Evolutionary conservation across 1,140 invertebrate genomes (phyloP).

Genomic region (Adoxophyes honmai): DNA sequence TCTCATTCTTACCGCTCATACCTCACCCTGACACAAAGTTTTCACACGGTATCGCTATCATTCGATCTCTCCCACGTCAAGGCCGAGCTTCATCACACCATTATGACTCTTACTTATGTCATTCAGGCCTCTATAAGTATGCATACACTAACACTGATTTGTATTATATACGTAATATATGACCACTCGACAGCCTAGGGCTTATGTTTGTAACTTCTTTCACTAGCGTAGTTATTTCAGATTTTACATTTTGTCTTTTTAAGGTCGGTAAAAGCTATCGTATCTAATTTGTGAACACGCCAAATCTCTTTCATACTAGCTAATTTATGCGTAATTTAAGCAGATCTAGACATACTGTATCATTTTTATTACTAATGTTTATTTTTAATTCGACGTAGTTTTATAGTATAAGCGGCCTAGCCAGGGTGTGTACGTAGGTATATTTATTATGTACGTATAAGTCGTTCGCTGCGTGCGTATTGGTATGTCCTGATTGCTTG

Average conservation of each 20-base stretch:
- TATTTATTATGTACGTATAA: conserved; percentile 44
- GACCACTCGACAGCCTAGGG: conserved; percentile 38
- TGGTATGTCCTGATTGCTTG: conserved; percentile 70
- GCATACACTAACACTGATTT: conserved; percentile 28
- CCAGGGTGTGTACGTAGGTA: conserved; percentile 30
- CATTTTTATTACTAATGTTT: conserved; percentile 38
- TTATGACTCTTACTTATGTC: conserved; percentile 27
- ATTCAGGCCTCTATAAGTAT: conserved; percentile 35
- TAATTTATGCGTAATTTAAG: conserved; percentile 45
- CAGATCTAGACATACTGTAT: conserved; percentile 40
- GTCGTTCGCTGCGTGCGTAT: conserved; percentile 35
- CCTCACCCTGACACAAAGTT: conserved; percentile 55
- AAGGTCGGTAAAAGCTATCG: conserved; percentile 45
- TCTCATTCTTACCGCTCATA: conserved; percentile 61
- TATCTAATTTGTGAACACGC: conserved; percentile 56
- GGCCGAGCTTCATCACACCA: conserved; percentile 39
- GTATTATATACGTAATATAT: conserved; percentile 39
- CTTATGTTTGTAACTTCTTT: conserved; percentile 49
- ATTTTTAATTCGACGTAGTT: conserved; percentile 42
- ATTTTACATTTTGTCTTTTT: conserved; percentile 41
- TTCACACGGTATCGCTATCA: conserved; percentile 32
- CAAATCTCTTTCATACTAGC: conserved; percentile 54
- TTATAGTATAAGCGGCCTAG: conserved; percentile 37
- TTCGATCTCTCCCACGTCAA: conserved; percentile 26
- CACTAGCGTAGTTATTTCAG: conserved; percentile 58